phyloP scores from a whole-genome alignment of 30 jellyfish, hydroid and myxozoan species.

The Sanderia malayensis region DNA sequence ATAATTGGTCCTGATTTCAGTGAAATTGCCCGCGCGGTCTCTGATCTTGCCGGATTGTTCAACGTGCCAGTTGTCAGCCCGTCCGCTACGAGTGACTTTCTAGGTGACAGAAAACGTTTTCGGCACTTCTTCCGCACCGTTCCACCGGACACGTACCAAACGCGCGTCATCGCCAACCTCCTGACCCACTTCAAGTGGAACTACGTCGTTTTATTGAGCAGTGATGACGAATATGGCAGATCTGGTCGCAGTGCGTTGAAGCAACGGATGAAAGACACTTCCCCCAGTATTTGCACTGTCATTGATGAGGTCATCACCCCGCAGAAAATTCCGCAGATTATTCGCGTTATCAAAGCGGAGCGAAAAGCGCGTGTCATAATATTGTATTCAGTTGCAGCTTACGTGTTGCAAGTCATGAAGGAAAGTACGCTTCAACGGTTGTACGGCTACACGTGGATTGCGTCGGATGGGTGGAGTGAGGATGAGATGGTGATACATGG shows the following conservation, averaged over 20 bases:
- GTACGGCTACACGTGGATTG: slow-evolving; percentile 53
- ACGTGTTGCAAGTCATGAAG: slow-evolving; percentile 9
- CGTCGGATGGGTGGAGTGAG: slow-evolving; percentile 68
- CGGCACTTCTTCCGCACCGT: slow-evolving; percentile 84
- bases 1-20: slow-evolving; percentile 82
- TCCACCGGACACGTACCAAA: slow-evolving; percentile 69
- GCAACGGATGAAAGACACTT: background rate
- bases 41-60: slow-evolving; percentile 76
- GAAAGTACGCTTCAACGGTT: slow-evolving; percentile 32
- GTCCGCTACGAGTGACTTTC: slow-evolving; percentile 69
- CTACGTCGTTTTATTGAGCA: slow-evolving; percentile 57
- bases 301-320: slow-evolving; percentile 59
- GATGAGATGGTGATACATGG: slow-evolving; percentile 20
- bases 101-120: slow-evolving; percentile 65
- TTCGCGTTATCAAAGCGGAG: slow-evolving; percentile 17
- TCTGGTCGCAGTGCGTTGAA: slow-evolving; percentile 77
- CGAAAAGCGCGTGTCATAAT: slow-evolving; percentile 48
- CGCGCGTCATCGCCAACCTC: slow-evolving; percentile 49
- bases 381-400: slow-evolving; percentile 11
- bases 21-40: slow-evolving; percentile 78
- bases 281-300: slow-evolving; percentile 52
- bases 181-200: slow-evolving; percentile 55
- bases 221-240: slow-evolving; percentile 89
- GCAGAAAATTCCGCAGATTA: slow-evolving; percentile 12
- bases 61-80: slow-evolving; percentile 86